These are phyloP conservation scores for Micrasema minimum DNA, from an alignment of 1,140 invertebrate species.

Conservation along the genomic window DNA sequence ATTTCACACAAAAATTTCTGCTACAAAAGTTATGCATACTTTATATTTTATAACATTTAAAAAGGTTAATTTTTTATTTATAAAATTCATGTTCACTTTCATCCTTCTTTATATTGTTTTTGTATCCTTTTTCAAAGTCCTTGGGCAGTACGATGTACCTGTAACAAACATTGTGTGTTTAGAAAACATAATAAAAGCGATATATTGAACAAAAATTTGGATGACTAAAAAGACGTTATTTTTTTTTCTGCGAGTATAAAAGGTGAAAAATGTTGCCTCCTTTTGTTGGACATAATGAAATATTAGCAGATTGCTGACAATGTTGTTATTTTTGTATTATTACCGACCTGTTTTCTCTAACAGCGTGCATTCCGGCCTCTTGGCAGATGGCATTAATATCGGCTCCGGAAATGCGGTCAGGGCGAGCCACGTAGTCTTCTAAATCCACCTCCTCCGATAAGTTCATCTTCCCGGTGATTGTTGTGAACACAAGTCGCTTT, in stretches of 20 bases:
- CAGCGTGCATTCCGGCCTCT: conserved; percentile 96
- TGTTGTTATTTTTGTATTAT: no score
- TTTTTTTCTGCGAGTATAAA: no score
- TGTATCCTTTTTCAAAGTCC: conserved; percentile 99
- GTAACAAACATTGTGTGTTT: conserved; percentile 40
- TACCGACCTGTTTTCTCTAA: conserved; percentile 87
- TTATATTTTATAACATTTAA: not conserved
- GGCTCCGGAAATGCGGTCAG: conserved; percentile 98
- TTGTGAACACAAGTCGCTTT: conserved; percentile 97
- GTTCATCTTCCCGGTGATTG: conserved; percentile 99
- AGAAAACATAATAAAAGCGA: not conserved
- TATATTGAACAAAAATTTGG: not conserved
- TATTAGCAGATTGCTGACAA: no score
- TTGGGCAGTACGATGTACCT: conserved; percentile 97
- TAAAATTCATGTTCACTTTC: conserved; percentile 99
- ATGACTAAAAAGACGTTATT: no score
- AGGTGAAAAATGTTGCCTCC: no score
- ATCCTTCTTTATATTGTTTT: conserved; percentile 99
- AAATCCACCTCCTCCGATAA: conserved; percentile 99
- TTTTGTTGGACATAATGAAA: no score
- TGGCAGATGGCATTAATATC: conserved; percentile 99
- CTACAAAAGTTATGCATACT: not conserved
- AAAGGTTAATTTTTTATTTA: conserved; percentile 77
- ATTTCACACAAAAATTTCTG: no score
- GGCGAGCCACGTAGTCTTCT: conserved; percentile 98